phyloP scores from a whole-genome alignment of 64 coral and sea anemone species.

The Pachyseris speciosa region DNA sequence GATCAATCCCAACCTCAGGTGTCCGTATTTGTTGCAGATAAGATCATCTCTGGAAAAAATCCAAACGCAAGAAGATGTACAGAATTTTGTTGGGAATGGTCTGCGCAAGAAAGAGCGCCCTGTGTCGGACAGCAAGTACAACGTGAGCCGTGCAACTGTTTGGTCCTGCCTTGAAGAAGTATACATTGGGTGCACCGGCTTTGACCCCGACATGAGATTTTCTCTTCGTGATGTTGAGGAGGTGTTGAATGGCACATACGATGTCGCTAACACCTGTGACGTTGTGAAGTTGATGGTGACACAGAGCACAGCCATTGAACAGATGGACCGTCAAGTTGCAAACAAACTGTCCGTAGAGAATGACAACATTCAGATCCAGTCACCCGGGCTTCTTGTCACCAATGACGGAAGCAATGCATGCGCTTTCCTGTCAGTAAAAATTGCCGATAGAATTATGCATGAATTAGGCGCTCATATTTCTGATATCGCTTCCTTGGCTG shows the following conservation, averaged over 20 bases:
- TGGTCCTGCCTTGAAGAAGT: constrained; percentile 10
- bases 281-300: not conserved
- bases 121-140: not conserved
- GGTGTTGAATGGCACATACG: not conserved
- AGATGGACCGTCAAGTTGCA: not conserved
- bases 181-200: constrained; percentile 17
- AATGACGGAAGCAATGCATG: constrained; percentile 5
- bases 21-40: constrained; percentile 16
- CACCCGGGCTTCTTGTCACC: not conserved
- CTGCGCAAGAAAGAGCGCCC: not conserved
- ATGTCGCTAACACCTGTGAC: constrained; percentile 3
- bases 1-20: constrained; percentile 28
- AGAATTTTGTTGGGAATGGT: constrained; percentile 5
- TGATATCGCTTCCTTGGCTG: not conserved
- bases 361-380: constrained; percentile 5
- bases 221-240: constrained; percentile 21
- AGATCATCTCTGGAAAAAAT: not conserved
- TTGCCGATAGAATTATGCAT: constrained; percentile 7
- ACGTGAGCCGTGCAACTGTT: constrained; percentile 10
- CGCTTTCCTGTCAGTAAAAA: not conserved
- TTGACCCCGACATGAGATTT: constrained; percentile 15
- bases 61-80: not conserved
- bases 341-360: not conserved
- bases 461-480: not conserved
- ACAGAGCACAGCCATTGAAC: not conserved